Percentiles rank a stretch among this genome's conserved stretches.
Evolutionary conservation across 2,113 vertebrate genomes (phyloP).

Genomic region (Neogale vison): DNA sequence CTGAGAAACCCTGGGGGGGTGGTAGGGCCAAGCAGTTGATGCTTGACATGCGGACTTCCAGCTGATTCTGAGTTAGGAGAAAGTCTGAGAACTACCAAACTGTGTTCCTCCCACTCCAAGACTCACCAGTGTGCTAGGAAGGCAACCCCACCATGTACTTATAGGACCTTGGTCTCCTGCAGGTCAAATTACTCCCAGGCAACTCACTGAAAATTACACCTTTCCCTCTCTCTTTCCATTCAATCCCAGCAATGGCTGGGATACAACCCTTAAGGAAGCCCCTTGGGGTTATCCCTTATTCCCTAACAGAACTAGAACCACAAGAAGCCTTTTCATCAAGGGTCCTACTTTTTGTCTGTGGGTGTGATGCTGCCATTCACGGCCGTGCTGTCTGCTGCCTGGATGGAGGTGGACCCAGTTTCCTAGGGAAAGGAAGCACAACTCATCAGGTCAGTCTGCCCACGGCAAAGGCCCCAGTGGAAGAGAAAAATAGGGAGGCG

Average conservation of each 20-base stretch:
- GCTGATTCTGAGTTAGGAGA: neutral
- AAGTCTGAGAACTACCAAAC: neutral
- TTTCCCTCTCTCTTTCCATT: neutral
- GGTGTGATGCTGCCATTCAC: constrained; percentile 98
- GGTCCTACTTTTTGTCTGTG: constrained; percentile 96
- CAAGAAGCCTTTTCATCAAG: neutral
- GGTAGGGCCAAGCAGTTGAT: neutral
- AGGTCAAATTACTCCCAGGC: neutral
- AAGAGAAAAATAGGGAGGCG: neutral
- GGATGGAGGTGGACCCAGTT: constrained; percentile 96
- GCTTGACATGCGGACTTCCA: neutral
- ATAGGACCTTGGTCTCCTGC: neutral
- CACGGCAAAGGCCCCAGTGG: neutral
- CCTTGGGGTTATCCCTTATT: neutral
- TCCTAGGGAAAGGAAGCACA: constrained; percentile 85
- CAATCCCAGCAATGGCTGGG: neutral
- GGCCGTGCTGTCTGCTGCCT: constrained; percentile 98
- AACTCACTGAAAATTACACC: neutral
- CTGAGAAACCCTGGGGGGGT: neutral
- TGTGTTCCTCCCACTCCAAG: neutral
- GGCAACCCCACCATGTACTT: neutral
- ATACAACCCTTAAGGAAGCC: neutral
- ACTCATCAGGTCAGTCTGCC: neutral
- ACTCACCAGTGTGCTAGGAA: neutral
- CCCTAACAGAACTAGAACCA: neutral